phyloP scores from a whole-genome alignment of 2,888 invertebrate genomes.

The Hypena proboscidalis region DNA sequence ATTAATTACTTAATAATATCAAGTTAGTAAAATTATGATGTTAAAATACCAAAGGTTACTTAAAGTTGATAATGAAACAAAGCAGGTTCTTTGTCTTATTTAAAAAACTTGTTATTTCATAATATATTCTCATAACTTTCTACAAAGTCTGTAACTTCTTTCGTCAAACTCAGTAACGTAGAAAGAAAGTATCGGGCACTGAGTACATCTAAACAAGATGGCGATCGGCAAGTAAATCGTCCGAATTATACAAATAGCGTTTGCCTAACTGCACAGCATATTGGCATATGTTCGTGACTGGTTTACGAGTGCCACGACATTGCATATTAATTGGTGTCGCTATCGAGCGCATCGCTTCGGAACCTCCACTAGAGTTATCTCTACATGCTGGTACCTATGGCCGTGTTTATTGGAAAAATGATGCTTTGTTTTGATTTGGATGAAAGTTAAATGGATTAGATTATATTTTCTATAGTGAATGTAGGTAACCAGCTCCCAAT shows the following conservation, averaged over 20 bases:
- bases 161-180: no score
- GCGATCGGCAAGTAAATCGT: conserved; percentile 62
- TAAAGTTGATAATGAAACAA: no score
- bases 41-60: no score
- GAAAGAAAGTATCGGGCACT: conserved; percentile 33
- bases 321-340: conserved; percentile 83
- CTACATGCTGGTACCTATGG: conserved; percentile 18
- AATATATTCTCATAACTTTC: no score
- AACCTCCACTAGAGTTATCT: conserved; percentile 58
- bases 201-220: conserved; percentile 42
- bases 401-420: conserved; percentile 17
- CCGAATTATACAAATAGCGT: conserved; percentile 79
- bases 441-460: no score
- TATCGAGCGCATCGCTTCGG: conserved; percentile 77
- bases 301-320: conserved; percentile 82
- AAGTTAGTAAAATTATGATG: no score
- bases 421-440: conserved; percentile 9
- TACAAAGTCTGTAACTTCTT: background rate
- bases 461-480: no score
- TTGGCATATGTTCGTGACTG: conserved; percentile 84
- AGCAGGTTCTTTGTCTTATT: no score
- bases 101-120: no score
- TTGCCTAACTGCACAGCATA: conserved; percentile 79
- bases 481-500: no score
- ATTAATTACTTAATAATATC: no score